Conservation (phyloP, 2,888 invertebrate species). For the Platycheirus albimanus region DNA sequence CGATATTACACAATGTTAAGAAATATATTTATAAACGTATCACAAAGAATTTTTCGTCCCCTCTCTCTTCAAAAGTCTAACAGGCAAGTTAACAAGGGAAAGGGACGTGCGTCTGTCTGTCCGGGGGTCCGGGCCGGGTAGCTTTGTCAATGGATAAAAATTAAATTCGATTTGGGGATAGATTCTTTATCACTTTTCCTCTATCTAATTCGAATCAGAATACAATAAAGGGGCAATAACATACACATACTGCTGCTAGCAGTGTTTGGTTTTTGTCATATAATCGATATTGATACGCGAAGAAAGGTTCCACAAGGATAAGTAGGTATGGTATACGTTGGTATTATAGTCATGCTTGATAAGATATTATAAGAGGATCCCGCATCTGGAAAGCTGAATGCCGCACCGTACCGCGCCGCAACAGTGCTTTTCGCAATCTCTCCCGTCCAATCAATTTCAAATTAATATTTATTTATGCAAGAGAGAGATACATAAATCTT, state of each 20-base stretch:
- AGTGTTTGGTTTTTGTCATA: constrained; percentile 57
- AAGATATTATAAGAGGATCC: constrained; percentile 40
- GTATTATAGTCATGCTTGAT: constrained; percentile 39
- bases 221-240: constrained; percentile 70
- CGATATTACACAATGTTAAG: constrained; percentile 24
- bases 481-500: constrained; percentile 68
- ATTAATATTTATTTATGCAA: constrained; percentile 73
- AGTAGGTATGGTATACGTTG: constrained; percentile 15
- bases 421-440: constrained; percentile 40
- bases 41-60: constrained; percentile 21
- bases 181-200: constrained; percentile 68
- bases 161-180: constrained; percentile 70
- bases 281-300: constrained; percentile 63
- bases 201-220: constrained; percentile 70
- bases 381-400: constrained; percentile 30
- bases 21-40: not conserved
- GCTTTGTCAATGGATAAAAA: constrained; percentile 62
- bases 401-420: constrained; percentile 44
- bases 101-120: constrained; percentile 38
- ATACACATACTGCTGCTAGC: constrained; percentile 54
- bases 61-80: constrained; percentile 25
- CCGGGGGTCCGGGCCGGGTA: too few species aligned
- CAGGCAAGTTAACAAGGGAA: constrained; percentile 51
- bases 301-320: constrained; percentile 45
- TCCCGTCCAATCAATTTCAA: constrained; percentile 69